A percentile compares a stretch with the other conserved stretches of the same genome.
These are phyloP conservation scores for Fundulus diaphanus DNA, from an alignment of 2,797 vertebrate genomes.

Conservation along the genomic window DNA sequence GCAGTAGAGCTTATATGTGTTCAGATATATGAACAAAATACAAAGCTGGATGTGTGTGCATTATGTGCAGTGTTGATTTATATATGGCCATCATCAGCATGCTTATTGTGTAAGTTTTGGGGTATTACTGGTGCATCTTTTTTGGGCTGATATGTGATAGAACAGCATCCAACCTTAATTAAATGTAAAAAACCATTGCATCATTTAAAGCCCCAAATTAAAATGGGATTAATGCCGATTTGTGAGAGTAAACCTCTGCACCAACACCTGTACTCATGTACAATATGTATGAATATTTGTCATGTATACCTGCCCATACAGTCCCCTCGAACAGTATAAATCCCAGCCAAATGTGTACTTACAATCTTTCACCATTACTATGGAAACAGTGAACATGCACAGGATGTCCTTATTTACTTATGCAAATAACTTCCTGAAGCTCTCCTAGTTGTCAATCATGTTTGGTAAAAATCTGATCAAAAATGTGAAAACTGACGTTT, in stretches of 20 bases:
- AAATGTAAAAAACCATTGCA: neutral
- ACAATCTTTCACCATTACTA: slow-evolving; percentile 53
- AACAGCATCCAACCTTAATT: neutral
- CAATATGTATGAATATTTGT: slow-evolving; percentile 30
- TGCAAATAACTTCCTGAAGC: slow-evolving; percentile 48
- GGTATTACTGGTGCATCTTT: neutral
- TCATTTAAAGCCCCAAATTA: neutral
- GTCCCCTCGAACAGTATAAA: slow-evolving; percentile 31
- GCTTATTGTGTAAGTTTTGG: neutral
- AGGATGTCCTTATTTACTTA: slow-evolving; percentile 53
- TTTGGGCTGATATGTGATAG: neutral
- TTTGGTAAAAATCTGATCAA: slow-evolving; percentile 27
- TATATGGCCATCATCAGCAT: neutral
- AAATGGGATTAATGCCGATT: neutral
- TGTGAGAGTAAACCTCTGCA: neutral
- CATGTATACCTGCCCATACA: neutral
- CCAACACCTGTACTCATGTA: slow-evolving; percentile 38
- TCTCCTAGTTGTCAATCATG: slow-evolving; percentile 49
- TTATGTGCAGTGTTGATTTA: neutral
- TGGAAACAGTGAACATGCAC: slow-evolving; percentile 66
- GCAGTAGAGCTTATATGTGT: slow-evolving; percentile 12
- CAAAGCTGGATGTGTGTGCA: neutral
- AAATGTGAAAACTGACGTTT: slow-evolving; percentile 42
- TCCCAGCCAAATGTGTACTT: slow-evolving; percentile 31
- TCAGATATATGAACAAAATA: neutral